These are phyloP conservation scores for Campylomormyrus tamandua DNA, from an alignment of 2,113 vertebrate species.

Conservation along the genomic window DNA sequence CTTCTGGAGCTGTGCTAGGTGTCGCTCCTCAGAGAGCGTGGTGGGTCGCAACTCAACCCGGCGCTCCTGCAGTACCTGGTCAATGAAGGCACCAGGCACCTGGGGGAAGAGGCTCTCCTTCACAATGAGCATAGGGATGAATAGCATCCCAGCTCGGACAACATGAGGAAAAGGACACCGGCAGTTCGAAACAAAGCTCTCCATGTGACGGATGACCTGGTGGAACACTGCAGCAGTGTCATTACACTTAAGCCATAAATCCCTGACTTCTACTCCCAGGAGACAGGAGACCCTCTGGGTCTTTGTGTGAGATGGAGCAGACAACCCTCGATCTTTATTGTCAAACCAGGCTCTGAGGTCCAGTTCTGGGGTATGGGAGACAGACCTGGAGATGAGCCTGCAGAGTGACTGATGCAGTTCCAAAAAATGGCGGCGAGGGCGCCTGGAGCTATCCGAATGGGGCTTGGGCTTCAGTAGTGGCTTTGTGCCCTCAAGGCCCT, in stretches of 20 bases:
- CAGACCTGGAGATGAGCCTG: slow-evolving; percentile 55
- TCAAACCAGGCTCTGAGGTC: slow-evolving; percentile 49
- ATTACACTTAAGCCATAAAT: slow-evolving; percentile 69
- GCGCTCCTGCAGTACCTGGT: slow-evolving; percentile 86
- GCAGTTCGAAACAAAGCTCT: slow-evolving; percentile 57
- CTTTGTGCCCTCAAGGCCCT: fast-evolving
- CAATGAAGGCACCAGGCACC: slow-evolving; percentile 67
- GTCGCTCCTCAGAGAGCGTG: slow-evolving; percentile 85
- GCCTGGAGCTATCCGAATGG: not conserved
- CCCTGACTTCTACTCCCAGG: slow-evolving; percentile 51
- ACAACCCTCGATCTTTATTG: slow-evolving; percentile 33
- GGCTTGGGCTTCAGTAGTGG: slow-evolving; percentile 15
- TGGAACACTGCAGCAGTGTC: slow-evolving; percentile 53
- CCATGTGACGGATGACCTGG: slow-evolving; percentile 63
- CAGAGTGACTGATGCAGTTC: slow-evolving; percentile 72
- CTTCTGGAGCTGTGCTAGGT: slow-evolving; percentile 72
- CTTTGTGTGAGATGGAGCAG: slow-evolving; percentile 39
- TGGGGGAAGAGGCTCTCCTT: slow-evolving; percentile 83
- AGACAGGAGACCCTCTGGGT: slow-evolving; percentile 48
- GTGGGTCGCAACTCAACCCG: slow-evolving; percentile 85
- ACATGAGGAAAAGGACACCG: slow-evolving; percentile 86
- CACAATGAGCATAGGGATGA: slow-evolving; percentile 87
- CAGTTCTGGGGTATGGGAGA: slow-evolving; percentile 49
- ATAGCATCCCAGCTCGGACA: slow-evolving; percentile 74
- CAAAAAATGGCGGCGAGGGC: slow-evolving; percentile 58